Conservation (phyloP, 2,113 vertebrate genomes). For the Halcyon senegalensis region DNA sequence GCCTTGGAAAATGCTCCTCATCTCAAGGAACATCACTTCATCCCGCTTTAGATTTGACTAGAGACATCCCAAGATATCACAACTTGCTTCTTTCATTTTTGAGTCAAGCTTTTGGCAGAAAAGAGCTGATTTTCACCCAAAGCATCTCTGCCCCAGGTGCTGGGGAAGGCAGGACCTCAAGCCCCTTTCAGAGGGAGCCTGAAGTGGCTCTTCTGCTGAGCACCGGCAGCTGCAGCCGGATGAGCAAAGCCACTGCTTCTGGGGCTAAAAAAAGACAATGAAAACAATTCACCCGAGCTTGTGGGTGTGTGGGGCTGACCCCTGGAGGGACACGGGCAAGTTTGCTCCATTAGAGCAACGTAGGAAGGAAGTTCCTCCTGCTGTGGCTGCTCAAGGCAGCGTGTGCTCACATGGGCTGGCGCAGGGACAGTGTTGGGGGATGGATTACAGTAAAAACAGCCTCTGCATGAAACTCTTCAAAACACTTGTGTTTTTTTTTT, state of each 20-base stretch:
- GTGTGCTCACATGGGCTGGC: not conserved
- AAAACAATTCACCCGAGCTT: not conserved
- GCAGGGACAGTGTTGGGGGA: not conserved
- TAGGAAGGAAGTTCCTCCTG: not conserved
- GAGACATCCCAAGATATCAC: not conserved
- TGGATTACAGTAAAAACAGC: not conserved
- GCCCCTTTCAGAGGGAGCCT: not conserved
- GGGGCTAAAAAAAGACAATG: not conserved
- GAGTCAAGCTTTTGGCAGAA: not conserved
- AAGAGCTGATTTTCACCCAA: not conserved
- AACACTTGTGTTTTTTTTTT: too few species aligned
- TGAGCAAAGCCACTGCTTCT: not conserved
- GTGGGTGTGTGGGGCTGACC: not conserved
- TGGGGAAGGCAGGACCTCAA: not conserved
- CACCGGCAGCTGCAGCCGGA: not conserved
- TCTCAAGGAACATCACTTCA: not conserved
- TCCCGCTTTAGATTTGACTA: not conserved
- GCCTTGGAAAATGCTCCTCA: not conserved
- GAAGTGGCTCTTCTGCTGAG: not conserved
- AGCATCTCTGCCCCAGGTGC: not conserved
- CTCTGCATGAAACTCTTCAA: not conserved
- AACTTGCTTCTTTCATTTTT: rapidly evolving
- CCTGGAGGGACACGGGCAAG: rapidly evolving
- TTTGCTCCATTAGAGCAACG: not conserved
- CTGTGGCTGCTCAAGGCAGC: rapidly evolving